Evolutionary conservation across 2,797 vertebrate genomes (phyloP).

Genomic region (Gephyroberyx darwinii): DNA sequence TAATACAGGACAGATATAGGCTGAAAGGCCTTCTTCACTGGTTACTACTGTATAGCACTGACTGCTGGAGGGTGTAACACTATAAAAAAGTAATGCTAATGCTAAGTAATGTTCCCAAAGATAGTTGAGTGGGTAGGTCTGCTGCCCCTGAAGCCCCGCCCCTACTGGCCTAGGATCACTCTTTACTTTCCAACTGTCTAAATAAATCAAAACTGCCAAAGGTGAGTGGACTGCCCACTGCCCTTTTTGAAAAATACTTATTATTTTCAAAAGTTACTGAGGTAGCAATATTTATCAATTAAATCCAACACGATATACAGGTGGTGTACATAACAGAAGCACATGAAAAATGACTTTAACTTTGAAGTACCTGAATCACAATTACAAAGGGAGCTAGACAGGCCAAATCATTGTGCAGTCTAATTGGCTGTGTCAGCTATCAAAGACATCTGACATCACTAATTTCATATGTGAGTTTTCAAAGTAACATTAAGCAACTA

Average conservation of each 20-base stretch:
- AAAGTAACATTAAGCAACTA: neutral
- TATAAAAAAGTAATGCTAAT: slow-evolving; percentile 22
- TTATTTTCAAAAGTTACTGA: slow-evolving; percentile 14
- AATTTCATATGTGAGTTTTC: neutral
- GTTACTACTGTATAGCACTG: neutral
- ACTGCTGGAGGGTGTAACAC: slow-evolving; percentile 46
- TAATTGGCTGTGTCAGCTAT: slow-evolving; percentile 12
- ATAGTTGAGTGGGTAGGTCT: slow-evolving; percentile 40
- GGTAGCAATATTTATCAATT: slow-evolving; percentile 17
- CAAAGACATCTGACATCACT: slow-evolving; percentile 16
- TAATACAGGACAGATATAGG: slow-evolving; percentile 37
- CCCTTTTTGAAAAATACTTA: neutral
- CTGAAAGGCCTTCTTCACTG: slow-evolving; percentile 42
- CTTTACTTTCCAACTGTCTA: neutral
- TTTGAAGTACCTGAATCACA: neutral
- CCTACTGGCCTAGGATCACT: slow-evolving; percentile 45
- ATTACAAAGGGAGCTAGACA: neutral
- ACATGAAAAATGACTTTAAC: no score
- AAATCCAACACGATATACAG: slow-evolving; percentile 4
- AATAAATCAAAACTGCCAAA: neutral
- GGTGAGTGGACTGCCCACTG: neutral
- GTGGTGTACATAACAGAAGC: slow-evolving; percentile 7
- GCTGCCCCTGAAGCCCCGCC: slow-evolving; percentile 33
- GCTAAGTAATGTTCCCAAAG: slow-evolving; percentile 29
- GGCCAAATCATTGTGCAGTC: neutral